A percentile compares a stretch with the other conserved stretches of the same genome.
phyloP scores from a whole-genome alignment of 2,888 invertebrate genomes.

The Catocala fraxini region DNA sequence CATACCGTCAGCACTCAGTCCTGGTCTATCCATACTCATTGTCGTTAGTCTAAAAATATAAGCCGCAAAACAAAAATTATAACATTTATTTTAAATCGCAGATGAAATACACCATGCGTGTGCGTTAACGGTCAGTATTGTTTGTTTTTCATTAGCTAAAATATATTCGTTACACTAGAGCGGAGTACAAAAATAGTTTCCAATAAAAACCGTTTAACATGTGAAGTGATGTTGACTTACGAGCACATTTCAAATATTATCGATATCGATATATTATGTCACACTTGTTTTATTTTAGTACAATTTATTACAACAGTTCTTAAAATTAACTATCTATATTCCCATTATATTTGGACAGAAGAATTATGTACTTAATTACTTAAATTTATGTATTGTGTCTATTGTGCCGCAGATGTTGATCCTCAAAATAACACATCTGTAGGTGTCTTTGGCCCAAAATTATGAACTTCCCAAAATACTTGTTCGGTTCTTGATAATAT shows the following conservation, averaged over 20 bases:
- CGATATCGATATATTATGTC: slow-evolving; percentile 32
- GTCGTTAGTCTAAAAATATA: slow-evolving; percentile 28
- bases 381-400: no score
- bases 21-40: slow-evolving; percentile 74
- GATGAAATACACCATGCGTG: slow-evolving; percentile 52
- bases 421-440: no score
- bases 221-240: slow-evolving; percentile 29
- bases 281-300: no score
- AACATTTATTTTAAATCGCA: slow-evolving; percentile 37
- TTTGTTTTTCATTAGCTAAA: slow-evolving; percentile 72
- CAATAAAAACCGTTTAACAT: slow-evolving; percentile 63
- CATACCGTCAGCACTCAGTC: slow-evolving; percentile 69
- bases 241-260: slow-evolving; percentile 24
- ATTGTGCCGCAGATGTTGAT: no score
- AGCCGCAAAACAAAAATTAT: slow-evolving; percentile 33
- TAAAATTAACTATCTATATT: no score
- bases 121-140: slow-evolving; percentile 62
- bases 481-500: no score
- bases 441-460: no score
- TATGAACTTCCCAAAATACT: no score
- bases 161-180: slow-evolving; percentile 70
- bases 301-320: no score
- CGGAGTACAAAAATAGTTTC: slow-evolving; percentile 70
- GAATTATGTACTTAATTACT: no score
- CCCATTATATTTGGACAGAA: no score